phyloP scores from a whole-genome alignment of 2,797 vertebrate species.

The Borostomias antarcticus region DNA sequence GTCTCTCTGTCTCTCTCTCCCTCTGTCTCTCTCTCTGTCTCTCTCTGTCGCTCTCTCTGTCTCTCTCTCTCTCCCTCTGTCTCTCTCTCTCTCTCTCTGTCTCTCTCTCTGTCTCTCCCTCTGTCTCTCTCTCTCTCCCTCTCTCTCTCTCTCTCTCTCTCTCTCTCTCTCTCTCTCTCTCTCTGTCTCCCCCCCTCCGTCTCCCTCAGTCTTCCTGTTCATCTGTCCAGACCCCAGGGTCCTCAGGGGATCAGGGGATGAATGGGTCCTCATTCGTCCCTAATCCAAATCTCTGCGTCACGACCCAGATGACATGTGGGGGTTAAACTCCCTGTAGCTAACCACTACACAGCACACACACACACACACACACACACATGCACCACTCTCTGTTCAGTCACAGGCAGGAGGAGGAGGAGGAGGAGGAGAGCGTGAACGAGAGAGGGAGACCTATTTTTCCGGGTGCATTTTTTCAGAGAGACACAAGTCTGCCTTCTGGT shows the following conservation, averaged over 20 bases:
- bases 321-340: slow-evolving; percentile 57
- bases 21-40: neutral
- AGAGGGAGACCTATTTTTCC: slow-evolving; percentile 11
- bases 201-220: slow-evolving; percentile 30
- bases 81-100: neutral
- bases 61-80: neutral
- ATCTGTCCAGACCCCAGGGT: slow-evolving; percentile 28
- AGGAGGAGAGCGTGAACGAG: slow-evolving; percentile 2
- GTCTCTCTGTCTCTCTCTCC: neutral
- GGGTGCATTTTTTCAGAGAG: slow-evolving; percentile 9
- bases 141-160: neutral
- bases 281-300: slow-evolving; percentile 68
- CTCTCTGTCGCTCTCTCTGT: slow-evolving; percentile 11
- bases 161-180: slow-evolving; percentile 30
- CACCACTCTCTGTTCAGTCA: slow-evolving; percentile 15
- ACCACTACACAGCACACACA: too few species aligned
- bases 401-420: slow-evolving; percentile 17
- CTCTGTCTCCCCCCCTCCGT: neutral
- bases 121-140: neutral
- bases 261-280: slow-evolving; percentile 64
- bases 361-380: neutral
- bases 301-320: slow-evolving; percentile 51
- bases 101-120: neutral
- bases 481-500: slow-evolving; percentile 12
- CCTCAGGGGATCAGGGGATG: slow-evolving; percentile 41